Conservation (phyloP, 1,140 invertebrate genomes). For the Hyles euphorbiae region DNA sequence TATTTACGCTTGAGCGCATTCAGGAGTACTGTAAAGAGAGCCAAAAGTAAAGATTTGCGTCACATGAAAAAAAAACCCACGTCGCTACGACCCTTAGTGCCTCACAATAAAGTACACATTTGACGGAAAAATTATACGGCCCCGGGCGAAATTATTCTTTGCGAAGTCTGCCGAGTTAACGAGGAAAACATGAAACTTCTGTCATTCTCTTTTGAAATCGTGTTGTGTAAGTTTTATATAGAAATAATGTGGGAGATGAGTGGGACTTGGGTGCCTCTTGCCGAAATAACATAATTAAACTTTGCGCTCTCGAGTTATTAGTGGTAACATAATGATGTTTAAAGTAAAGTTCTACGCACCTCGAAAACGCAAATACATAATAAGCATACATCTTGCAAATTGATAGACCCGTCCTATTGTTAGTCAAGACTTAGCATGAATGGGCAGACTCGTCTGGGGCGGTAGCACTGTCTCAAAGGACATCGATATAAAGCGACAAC, state of each 20-base stretch:
- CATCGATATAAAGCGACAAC: too few species aligned
- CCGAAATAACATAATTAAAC: too few species aligned
- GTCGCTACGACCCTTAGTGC: conserved; percentile 16
- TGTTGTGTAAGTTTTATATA: conserved; percentile 22
- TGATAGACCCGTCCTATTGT: too few species aligned
- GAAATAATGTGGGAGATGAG: conserved; percentile 8
- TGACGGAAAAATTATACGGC: conserved; percentile 20
- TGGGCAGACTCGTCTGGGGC: too few species aligned
- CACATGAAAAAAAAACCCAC: conserved; percentile 12
- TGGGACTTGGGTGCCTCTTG: background rate
- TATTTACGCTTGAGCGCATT: conserved; percentile 34
- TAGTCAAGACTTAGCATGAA: too few species aligned
- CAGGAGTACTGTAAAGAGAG: conserved; percentile 29
- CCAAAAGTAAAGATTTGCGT: conserved; percentile 26
- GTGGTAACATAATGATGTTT: too few species aligned
- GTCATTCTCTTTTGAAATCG: conserved; percentile 39
- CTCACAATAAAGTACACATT: conserved; percentile 18
- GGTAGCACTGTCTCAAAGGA: too few species aligned
- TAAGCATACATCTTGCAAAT: too few species aligned
- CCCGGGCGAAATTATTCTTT: conserved; percentile 36
- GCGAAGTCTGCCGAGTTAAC: conserved; percentile 37
- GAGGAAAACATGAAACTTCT: conserved; percentile 49
- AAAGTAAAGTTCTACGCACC: too few species aligned
- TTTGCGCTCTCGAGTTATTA: background rate
- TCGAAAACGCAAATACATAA: too few species aligned